Conservation (phyloP, 1,140 invertebrate species). For the Frieseomelitta varia region DNA sequence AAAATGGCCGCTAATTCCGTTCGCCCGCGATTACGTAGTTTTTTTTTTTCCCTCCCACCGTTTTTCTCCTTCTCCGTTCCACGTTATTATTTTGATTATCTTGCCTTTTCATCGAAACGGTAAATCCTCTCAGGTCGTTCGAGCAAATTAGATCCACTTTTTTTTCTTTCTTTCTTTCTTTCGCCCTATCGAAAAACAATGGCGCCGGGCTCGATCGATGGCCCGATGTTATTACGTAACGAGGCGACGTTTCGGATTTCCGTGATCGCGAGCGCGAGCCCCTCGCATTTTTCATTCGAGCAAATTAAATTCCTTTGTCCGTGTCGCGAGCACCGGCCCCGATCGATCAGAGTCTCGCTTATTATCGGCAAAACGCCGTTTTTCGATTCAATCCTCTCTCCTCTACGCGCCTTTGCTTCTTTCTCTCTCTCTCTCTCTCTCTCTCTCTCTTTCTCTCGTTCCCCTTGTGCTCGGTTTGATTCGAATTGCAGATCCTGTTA, state of each 20-base stretch:
- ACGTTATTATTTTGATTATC: neutral
- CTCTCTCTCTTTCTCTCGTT: too few relatives aligned
- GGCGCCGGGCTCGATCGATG: slow-evolving; percentile 21
- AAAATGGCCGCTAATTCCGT: slow-evolving; percentile 1
- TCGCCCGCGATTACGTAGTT: neutral
- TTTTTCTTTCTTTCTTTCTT: too few relatives aligned
- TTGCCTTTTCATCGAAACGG: slow-evolving; percentile 7
- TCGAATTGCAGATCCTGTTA: slow-evolving; percentile 35
- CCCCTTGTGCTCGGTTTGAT: neutral
- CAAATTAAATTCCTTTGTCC: slow-evolving; percentile 54
- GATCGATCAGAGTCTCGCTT: slow-evolving; percentile 44
- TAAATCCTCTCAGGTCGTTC: slow-evolving; percentile 23
- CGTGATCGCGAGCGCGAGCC: neutral
- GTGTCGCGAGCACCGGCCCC: slow-evolving; percentile 34
- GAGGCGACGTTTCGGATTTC: slow-evolving; percentile 49
- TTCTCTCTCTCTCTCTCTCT: neutral
- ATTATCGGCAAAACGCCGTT: slow-evolving; percentile 39
- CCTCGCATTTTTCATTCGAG: slow-evolving; percentile 49
- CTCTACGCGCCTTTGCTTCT: neutral
- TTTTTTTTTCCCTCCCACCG: neutral
- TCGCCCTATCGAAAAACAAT: slow-evolving; percentile 15
- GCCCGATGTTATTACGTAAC: slow-evolving; percentile 28
- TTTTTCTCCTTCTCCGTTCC: neutral
- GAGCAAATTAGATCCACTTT: slow-evolving; percentile 28
- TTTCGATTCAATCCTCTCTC: slow-evolving; percentile 4